Percentiles rank a stretch among this genome's conserved stretches.
These are phyloP conservation scores for Sebastes alutus DNA, from an alignment of 2,797 vertebrate genomes.

Conservation along the genomic window DNA sequence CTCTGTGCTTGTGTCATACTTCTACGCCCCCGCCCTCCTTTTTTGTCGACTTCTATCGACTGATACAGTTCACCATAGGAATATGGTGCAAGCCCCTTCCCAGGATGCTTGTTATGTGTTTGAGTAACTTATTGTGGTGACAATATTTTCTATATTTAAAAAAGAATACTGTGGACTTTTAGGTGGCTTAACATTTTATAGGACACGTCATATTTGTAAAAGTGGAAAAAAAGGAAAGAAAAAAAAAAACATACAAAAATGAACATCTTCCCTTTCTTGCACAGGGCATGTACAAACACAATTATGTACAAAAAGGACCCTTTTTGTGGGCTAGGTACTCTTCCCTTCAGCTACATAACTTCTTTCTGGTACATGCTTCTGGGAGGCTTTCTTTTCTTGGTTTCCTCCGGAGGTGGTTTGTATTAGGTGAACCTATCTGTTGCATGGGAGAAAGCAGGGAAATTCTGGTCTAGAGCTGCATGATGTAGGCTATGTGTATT, in stretches of 20 bases:
- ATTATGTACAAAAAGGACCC: slow-evolving; percentile 89
- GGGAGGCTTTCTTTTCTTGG: slow-evolving; percentile 87
- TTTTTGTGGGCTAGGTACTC: slow-evolving; percentile 86
- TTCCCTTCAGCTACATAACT: slow-evolving; percentile 87
- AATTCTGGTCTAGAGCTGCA: slow-evolving; percentile 96
- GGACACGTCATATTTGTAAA: slow-evolving; percentile 94
- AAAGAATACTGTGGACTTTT: slow-evolving; percentile 86
- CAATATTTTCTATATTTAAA: slow-evolving; percentile 85
- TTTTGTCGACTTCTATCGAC: slow-evolving; percentile 68
- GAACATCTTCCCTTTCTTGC: slow-evolving; percentile 85
- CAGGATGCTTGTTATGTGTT: slow-evolving; percentile 84
- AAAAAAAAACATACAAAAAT: slow-evolving; percentile 52
- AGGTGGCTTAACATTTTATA: slow-evolving; percentile 92
- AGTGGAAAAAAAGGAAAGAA: slow-evolving; percentile 71
- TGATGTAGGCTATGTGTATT: slow-evolving; percentile 98
- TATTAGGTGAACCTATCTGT: slow-evolving; percentile 93
- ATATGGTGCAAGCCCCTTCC: slow-evolving; percentile 70
- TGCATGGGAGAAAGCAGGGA: slow-evolving; percentile 98
- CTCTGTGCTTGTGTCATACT: slow-evolving; percentile 76
- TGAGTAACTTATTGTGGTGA: slow-evolving; percentile 87
- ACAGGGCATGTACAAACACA: slow-evolving; percentile 89
- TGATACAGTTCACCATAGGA: slow-evolving; percentile 69
- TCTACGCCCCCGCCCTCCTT: slow-evolving; percentile 38
- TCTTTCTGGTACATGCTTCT: slow-evolving; percentile 86
- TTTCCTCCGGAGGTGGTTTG: slow-evolving; percentile 81